Conservation (phyloP, 2,888 invertebrate species). For the Saturnia pavonia region DNA sequence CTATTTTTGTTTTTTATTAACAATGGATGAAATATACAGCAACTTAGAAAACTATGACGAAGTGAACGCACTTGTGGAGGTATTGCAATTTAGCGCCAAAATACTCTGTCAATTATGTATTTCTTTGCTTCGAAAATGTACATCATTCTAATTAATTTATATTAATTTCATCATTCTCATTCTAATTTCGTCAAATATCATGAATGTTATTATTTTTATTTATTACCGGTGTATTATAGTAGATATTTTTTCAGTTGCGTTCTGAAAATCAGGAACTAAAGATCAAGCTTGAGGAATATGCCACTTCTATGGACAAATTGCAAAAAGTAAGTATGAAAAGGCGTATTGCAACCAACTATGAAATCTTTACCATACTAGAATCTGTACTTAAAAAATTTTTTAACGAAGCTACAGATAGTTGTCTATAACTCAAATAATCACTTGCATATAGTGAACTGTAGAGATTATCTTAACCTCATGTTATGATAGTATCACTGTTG, state of each 20-base stretch:
- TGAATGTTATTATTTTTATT: not conserved
- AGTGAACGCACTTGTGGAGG: slow-evolving; percentile 55
- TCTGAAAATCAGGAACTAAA: slow-evolving; percentile 64
- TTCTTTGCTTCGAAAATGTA: slow-evolving; percentile 9
- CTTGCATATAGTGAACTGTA: not conserved
- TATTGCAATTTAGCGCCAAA: slow-evolving; percentile 69
- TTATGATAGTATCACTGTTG: not conserved
- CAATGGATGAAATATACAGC: slow-evolving; percentile 64
- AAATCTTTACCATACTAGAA: not conserved
- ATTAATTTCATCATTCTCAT: no score
- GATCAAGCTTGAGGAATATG: slow-evolving; percentile 55
- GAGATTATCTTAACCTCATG: no score
- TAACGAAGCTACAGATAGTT: not conserved
- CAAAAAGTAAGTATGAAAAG: slow-evolving; percentile 60
- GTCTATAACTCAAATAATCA: not conserved
- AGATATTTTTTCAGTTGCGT: slow-evolving; percentile 53
- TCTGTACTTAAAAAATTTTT: not conserved
- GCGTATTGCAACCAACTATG: not conserved
- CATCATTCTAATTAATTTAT: no score
- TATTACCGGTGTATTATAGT: not conserved
- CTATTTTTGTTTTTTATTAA: not conserved
- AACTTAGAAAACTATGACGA: slow-evolving; percentile 70
- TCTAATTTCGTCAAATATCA: not conserved
- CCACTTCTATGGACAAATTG: slow-evolving; percentile 50
- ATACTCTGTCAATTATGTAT: slow-evolving; percentile 28